Percentiles rank a stretch among this genome's conserved stretches.
phyloP scores from a whole-genome alignment of 2,113 vertebrate species.

The Ranitomeya variabilis region DNA sequence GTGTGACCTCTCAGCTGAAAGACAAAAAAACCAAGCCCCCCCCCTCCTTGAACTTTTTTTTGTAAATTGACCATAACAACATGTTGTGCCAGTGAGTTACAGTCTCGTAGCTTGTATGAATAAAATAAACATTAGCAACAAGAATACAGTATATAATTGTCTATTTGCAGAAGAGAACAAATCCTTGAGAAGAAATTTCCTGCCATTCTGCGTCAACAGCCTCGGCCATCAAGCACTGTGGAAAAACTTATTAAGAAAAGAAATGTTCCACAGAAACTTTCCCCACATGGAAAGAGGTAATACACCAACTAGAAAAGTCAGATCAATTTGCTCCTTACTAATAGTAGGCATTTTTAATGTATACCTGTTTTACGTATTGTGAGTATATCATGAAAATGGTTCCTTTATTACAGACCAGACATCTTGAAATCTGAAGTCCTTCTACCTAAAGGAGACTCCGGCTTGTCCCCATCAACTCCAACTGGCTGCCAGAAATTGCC shows the following conservation, averaged over 20 bases:
- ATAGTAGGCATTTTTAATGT: background rate
- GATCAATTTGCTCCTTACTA: background rate
- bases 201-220: slow-evolving; percentile 84
- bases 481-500: slow-evolving; percentile 87
- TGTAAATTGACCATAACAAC: too few relatives aligned
- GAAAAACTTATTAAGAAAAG: slow-evolving; percentile 97
- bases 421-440: slow-evolving; percentile 91
- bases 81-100: too few relatives aligned
- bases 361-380: background rate
- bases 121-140: too few relatives aligned
- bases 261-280: slow-evolving; percentile 92
- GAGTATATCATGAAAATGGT: background rate
- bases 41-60: too few relatives aligned
- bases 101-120: too few relatives aligned
- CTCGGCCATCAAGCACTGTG: slow-evolving; percentile 79
- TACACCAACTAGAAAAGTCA: background rate
- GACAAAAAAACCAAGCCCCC: too few relatives aligned
- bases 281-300: slow-evolving; percentile 88
- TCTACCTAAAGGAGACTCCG: slow-evolving; percentile 89
- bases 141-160: background rate
- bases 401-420: slow-evolving; percentile 78
- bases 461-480: slow-evolving; percentile 88
- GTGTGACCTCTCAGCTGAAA: too few relatives aligned
- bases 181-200: slow-evolving; percentile 92
- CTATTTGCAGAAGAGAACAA: slow-evolving; percentile 83